Evolutionary conservation across 2,113 vertebrate genomes (phyloP).

Genomic region (Callospermophilus lateralis): DNA sequence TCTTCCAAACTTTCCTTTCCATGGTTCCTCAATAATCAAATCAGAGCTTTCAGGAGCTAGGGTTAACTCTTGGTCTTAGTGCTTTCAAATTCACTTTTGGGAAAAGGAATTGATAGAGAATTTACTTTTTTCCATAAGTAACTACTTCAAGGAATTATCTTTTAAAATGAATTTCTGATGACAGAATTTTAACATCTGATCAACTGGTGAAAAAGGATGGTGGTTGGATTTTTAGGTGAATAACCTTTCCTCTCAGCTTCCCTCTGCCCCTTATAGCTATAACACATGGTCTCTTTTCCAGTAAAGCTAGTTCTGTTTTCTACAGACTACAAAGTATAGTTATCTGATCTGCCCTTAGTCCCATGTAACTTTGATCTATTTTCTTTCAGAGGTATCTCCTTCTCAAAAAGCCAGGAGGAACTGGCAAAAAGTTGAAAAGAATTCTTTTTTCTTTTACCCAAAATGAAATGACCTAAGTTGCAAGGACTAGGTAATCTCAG

Average conservation of each 20-base stretch:
- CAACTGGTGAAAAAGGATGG: neutral
- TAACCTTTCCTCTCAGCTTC: slow-evolving; percentile 43
- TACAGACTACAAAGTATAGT: slow-evolving; percentile 68
- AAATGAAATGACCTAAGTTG: slow-evolving; percentile 64
- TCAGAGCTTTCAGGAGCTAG: neutral
- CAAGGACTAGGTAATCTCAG: slow-evolving; percentile 48
- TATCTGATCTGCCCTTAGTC: slow-evolving; percentile 68
- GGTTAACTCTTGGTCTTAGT: neutral
- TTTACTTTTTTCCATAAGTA: neutral
- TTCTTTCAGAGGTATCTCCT: slow-evolving; percentile 68
- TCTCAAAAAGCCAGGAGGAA: slow-evolving; percentile 73
- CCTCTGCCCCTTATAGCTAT: slow-evolving; percentile 25
- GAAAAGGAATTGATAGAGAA: slow-evolving; percentile 48
- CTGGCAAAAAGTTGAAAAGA: slow-evolving; percentile 70
- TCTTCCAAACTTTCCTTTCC: neutral
- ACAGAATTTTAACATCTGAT: slow-evolving; percentile 30
- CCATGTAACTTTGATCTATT: slow-evolving; percentile 74
- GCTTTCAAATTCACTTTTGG: slow-evolving; percentile 63
- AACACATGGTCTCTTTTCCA: slow-evolving; percentile 52
- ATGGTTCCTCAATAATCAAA: neutral
- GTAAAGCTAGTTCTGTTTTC: slow-evolving; percentile 67
- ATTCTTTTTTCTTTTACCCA: slow-evolving; percentile 1
- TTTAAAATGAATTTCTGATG: slow-evolving; percentile 58
- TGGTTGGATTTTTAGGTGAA: slow-evolving; percentile 43
- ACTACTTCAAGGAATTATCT: slow-evolving; percentile 51